Base-by-base conservation (phyloP, 1,140 invertebrate genomes). In the Tribolium madens region DNA sequence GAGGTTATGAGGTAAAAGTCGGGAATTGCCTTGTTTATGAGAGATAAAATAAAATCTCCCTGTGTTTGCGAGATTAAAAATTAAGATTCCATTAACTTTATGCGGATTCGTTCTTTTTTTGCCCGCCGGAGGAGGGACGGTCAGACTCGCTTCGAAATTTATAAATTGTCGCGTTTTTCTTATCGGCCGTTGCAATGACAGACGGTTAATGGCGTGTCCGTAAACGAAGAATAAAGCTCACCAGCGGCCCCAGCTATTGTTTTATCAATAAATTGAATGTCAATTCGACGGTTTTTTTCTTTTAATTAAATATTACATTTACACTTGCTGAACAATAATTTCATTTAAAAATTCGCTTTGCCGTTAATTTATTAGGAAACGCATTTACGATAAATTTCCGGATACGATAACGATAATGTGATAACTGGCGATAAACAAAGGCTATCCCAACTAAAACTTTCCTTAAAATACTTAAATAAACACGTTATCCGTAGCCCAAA, bases 81-180 rank as follows among this genome's bases (percentile, higher is more conserved):
- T 79, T 77, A 79, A 79, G 78, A 79, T 77, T 79, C 75, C 74
- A 79, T 77, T 79, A 79, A 79, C 73, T 79, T 79, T 77, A 79
- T 79, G 75, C 78, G 76, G 78, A 77, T 74, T 79, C 72, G 18
- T 73, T 73, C 18, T 36, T 53, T 73, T 26, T 48, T 18, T 13
- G 42, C 15, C 18, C n/a, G 21, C n/a, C 9, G 53, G 53, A 5
- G 18, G 21, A 7, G 36, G 36, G 36, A 42, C n/a, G 36, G 36
- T 10, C 36, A 9, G 36, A 42, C 36, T 42, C 36, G 36, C 7
- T 2, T 9, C 9, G 57, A 64, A 64, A 64, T 64, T 64, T 64
- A 64, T 33, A 64, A 64, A 64, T 64, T 64, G 21, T 64, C 21
- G 26, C 57, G 26, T 73, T 73, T 53, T 73, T 73, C 71, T 73